Evolutionary conservation across 2,888 invertebrate genomes (phyloP), one percentile per base, ranked within the genome.

Genomic region (Lamellibrachia columna): DNA sequence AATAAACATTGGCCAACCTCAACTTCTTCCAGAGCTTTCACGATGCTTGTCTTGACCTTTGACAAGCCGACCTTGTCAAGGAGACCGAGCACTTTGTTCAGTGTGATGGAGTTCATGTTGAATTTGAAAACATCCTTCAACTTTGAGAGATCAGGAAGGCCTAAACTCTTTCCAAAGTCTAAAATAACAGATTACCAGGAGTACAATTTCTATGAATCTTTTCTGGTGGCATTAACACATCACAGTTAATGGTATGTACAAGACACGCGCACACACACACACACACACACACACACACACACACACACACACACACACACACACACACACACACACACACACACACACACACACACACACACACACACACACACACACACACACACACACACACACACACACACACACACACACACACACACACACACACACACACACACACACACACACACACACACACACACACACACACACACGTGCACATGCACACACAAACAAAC

Each of bases 111-210:
- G 22, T 75, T 75, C 75, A 75, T 75, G 75, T 75, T 75, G 75
- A 75, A 75, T 22, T 22, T 75, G 75, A 75, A 75, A 1, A 75
- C 75, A 75, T 75, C 75, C 75, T 75, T 75, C 75, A 75, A 22
- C 22, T 4, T 22, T 15, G 75, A 75, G 1, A 75, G 15, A 22
- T 75, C 75, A 22, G 75, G 75, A 75, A 75, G 75, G 22, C 75
- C 75, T 75, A 75, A 75, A 75, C 75, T 75, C 75, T 75, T 75
- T 6, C 75, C 75, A 75, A 75, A 75, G 75, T 75, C 75, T 75
- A 15, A 75, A 75, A 75, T 75, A 11, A 75, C 6, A 75, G 15
- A 75, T 75, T 4, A 0, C 2, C 22, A 58, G 58, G 15, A 15
- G n/a, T n/a, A 75, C 22, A 15, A 75, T 75, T 75, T 22, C 22